phyloP scores from a whole-genome alignment of 2,797 vertebrate species.

The Alca torda region DNA sequence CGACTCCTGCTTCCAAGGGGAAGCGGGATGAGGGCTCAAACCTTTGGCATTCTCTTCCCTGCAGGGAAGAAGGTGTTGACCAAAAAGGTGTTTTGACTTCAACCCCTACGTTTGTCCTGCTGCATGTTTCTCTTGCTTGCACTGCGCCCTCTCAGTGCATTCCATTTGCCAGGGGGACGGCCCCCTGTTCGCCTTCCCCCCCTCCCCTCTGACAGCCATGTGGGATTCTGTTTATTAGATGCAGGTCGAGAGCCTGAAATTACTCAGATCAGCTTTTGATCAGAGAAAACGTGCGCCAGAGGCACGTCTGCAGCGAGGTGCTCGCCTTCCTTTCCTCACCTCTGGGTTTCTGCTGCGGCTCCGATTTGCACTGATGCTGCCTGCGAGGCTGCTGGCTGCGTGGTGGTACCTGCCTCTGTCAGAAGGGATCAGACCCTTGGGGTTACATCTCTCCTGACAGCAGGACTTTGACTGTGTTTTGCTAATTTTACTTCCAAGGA shows the following conservation, averaged over 20 bases:
- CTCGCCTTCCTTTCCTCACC: not conserved
- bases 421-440: not conserved
- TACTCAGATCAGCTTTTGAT: not conserved
- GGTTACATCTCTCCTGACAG: not conserved
- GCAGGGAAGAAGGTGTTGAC: not conserved
- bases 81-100: not conserved
- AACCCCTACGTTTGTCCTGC: not conserved
- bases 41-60: not conserved
- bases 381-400: not conserved
- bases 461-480: not conserved
- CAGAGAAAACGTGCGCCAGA: not conserved
- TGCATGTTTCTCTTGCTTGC: not conserved
- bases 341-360: not conserved
- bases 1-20: fast-evolving
- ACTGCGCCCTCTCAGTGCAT: not conserved
- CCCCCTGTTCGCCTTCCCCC: not conserved
- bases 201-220: not conserved
- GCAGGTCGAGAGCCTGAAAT: not conserved
- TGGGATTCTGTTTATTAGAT: not conserved
- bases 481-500: not conserved
- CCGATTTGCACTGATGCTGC: not conserved
- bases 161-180: not conserved
- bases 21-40: not conserved
- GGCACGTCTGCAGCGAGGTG: not conserved
- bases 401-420: not conserved